These are phyloP conservation scores for Apomyelois bistriatella DNA, from an alignment of 2,888 invertebrate genomes.

Conservation along the genomic window DNA sequence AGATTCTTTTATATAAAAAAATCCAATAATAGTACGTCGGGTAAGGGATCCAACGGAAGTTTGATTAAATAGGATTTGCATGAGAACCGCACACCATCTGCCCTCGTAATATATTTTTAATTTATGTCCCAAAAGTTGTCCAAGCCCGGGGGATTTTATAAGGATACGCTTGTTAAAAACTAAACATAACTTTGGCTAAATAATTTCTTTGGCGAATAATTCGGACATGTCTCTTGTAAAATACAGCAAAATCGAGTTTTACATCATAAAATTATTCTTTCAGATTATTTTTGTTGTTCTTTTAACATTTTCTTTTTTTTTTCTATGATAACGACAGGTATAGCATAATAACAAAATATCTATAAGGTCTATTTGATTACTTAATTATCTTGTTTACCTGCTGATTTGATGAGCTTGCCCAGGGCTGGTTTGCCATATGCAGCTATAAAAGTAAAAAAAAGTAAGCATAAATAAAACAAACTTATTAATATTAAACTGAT, in stretches of 20 bases:
- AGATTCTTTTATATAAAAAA: constrained; percentile 28
- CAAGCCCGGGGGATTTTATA: constrained; percentile 37
- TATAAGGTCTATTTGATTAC: too few relatives aligned
- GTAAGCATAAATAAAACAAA: neutral
- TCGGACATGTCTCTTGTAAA: constrained; percentile 8
- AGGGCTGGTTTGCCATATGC: neutral
- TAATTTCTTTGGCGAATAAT: constrained; percentile 35
- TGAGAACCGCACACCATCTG: constrained; percentile 60
- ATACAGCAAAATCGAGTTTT: neutral
- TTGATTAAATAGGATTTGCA: constrained; percentile 73
- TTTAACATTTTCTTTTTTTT: too few relatives aligned
- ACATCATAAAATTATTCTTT: neutral
- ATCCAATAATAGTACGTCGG: constrained; percentile 42
- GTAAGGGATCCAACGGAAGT: constrained; percentile 35
- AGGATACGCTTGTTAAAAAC: constrained; percentile 48
- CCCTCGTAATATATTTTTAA: constrained; percentile 71
- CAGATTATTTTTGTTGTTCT: neutral
- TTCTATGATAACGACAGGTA: too few relatives aligned
- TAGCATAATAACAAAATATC: too few relatives aligned
- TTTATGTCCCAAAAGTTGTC: constrained; percentile 68
- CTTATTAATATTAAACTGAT: too few relatives aligned
- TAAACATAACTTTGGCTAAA: constrained; percentile 37
- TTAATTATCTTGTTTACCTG: neutral
- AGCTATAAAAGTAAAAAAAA: neutral
- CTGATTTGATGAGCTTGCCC: neutral